These are phyloP conservation scores for Furcula furcula DNA, from an alignment of 2,888 invertebrate genomes.

Conservation along the genomic window DNA sequence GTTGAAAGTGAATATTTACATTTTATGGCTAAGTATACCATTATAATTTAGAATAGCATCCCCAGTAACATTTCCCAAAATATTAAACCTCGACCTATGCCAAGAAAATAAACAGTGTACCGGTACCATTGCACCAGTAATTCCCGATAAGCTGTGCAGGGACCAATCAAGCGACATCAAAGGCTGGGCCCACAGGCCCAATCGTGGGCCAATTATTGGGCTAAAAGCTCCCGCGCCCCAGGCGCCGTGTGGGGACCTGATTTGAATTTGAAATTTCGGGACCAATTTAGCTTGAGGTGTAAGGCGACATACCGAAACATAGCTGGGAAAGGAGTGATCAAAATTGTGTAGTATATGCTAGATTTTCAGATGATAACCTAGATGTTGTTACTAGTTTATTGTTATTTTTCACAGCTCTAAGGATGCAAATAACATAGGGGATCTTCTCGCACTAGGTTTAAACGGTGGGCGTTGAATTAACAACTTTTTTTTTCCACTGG, in stretches of 20 bases:
- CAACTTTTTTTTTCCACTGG: too few species aligned
- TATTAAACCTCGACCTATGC: constrained; percentile 37
- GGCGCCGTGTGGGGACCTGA: constrained; percentile 66
- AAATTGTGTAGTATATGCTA: constrained; percentile 43
- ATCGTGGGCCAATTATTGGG: constrained; percentile 73
- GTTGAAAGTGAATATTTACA: too few species aligned
- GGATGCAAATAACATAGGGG: too few species aligned
- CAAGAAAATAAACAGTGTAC: constrained; percentile 28
- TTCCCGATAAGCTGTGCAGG: constrained; percentile 38
- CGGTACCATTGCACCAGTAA: constrained; percentile 32
- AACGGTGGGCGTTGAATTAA: too few species aligned
- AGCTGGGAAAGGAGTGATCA: constrained; percentile 61
- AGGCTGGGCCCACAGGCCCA: constrained; percentile 48
- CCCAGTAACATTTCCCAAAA: too few species aligned
- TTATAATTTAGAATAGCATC: too few species aligned
- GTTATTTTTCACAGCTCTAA: too few species aligned
- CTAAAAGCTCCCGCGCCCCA: constrained; percentile 63
- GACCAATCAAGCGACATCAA: constrained; percentile 72
- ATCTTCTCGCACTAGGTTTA: too few species aligned
- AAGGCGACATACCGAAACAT: constrained; percentile 67
- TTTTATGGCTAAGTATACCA: too few species aligned
- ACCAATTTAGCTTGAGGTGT: constrained; percentile 77
- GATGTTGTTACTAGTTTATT: too few species aligned
- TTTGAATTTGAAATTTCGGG: constrained; percentile 79
- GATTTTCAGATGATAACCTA: constrained; percentile 32